Conservation (phyloP, 1,140 invertebrate genomes). For the Bombus superbus region DNA sequence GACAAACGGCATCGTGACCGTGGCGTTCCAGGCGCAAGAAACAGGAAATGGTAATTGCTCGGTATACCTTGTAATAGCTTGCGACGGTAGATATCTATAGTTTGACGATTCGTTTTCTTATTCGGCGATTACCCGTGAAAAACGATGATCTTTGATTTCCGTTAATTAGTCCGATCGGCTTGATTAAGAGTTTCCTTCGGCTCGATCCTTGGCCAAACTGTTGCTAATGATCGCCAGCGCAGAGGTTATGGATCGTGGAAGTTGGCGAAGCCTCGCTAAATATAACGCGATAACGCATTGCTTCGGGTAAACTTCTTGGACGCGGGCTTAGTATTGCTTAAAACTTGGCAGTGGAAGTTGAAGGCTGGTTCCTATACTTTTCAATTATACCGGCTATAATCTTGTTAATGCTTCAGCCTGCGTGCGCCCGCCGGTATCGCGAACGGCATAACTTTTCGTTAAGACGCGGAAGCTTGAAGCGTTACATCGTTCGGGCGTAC, state of each 20-base stretch:
- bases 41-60: slow-evolving; percentile 62
- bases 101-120: slow-evolving; percentile 14
- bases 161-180: slow-evolving; percentile 13
- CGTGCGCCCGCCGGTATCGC: neutral
- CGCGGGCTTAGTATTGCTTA: slow-evolving; percentile 38
- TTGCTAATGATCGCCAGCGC: slow-evolving; percentile 2
- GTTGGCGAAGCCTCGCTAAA: slow-evolving; percentile 27
- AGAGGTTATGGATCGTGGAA: slow-evolving; percentile 29
- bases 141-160: slow-evolving; percentile 1
- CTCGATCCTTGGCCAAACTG: neutral
- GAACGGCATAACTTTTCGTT: slow-evolving; percentile 39
- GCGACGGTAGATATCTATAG: slow-evolving; percentile 31
- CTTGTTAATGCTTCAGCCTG: slow-evolving; percentile 15
- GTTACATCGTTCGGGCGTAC: slow-evolving; percentile 8
- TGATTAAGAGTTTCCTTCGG: neutral
- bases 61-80: slow-evolving; percentile 45
- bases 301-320: slow-evolving; percentile 29
- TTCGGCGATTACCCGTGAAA: neutral
- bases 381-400: slow-evolving; percentile 46
- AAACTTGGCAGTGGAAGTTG: slow-evolving; percentile 29
- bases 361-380: slow-evolving; percentile 38
- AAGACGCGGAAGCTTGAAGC: neutral
- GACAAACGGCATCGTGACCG: slow-evolving; percentile 15
- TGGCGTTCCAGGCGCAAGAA: slow-evolving; percentile 27
- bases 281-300: slow-evolving; percentile 36